These are phyloP conservation scores for Dolichotis patagonum DNA, from an alignment of 2,113 vertebrate species.

Conservation along the genomic window DNA sequence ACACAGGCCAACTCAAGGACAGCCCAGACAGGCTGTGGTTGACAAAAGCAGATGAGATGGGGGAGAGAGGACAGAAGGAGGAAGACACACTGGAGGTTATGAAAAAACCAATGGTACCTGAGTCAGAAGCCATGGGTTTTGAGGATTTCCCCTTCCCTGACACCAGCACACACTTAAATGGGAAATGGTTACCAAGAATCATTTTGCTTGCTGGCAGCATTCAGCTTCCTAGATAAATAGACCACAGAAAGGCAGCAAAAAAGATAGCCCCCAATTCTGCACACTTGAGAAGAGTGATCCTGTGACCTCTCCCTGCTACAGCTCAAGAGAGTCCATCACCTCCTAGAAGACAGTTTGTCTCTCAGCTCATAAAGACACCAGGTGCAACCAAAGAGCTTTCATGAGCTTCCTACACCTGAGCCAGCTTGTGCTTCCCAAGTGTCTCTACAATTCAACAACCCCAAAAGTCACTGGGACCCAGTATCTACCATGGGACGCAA, in stretches of 20 bases:
- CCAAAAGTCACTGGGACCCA: not conserved
- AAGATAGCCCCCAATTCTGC: accelerated
- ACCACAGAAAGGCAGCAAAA: not conserved
- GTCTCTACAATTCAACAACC: not conserved
- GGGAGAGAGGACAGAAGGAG: not conserved
- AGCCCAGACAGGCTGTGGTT: constrained; percentile 38
- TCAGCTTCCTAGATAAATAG: not conserved
- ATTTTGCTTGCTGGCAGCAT: not conserved
- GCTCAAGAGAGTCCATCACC: not conserved
- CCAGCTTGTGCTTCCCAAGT: not conserved
- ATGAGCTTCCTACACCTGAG: not conserved
- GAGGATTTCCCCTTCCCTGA: constrained; percentile 49
- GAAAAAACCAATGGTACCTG: not conserved
- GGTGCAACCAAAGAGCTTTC: not conserved
- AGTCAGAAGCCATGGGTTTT: constrained; percentile 50
- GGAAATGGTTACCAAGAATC: constrained; percentile 23
- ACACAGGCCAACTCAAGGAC: not conserved
- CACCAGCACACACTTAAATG: not conserved
- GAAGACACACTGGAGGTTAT: not conserved
- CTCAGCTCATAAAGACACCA: not conserved
- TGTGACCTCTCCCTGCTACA: accelerated
- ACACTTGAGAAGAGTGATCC: not conserved
- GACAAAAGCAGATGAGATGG: constrained; percentile 28
- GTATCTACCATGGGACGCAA: not conserved
- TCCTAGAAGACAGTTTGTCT: not conserved